Evolutionary conservation across 2,113 vertebrate genomes (phyloP).

Genomic region (Takifugu flavidus): DNA sequence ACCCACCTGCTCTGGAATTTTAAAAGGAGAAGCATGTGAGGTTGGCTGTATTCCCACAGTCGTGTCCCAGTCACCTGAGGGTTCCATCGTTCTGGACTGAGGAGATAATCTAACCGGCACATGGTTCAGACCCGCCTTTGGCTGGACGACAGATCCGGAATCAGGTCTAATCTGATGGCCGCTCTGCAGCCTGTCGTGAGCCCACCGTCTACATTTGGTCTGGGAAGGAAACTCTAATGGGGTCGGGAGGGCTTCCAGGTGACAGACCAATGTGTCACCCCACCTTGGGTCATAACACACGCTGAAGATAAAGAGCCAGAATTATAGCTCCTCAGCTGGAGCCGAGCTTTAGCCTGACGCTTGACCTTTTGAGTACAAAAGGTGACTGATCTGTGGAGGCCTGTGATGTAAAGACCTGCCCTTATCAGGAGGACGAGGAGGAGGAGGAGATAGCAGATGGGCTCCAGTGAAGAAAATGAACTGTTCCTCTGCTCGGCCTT

Average conservation of each 20-base stretch:
- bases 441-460: constrained; percentile 22
- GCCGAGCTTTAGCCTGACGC: constrained; percentile 38
- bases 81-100: too few species aligned
- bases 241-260: constrained; percentile 42
- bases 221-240: constrained; percentile 14
- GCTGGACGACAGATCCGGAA: constrained; percentile 22
- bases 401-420: constrained; percentile 54
- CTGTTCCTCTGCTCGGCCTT: constrained; percentile 17
- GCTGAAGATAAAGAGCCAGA: constrained; percentile 55
- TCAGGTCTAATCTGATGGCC: constrained; percentile 43
- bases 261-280: constrained; percentile 26
- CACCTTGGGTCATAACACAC: constrained; percentile 42
- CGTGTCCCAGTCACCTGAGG: too few species aligned
- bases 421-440: constrained; percentile 53
- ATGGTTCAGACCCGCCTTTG: constrained; percentile 25
- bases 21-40: constrained; percentile 13
- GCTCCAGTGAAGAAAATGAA: constrained; percentile 15
- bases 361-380: constrained; percentile 61
- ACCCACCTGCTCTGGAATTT: constrained; percentile 10
- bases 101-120: not conserved
- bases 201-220: constrained; percentile 1
- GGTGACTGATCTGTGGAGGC: constrained; percentile 52
- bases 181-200: constrained; percentile 18
- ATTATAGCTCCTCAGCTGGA: constrained; percentile 51
- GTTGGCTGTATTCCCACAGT: constrained; percentile 7